A percentile compares a stretch with the other conserved stretches of the same genome.
These are phyloP conservation scores for Clarias laeviceps DNA, from an alignment of 2,797 vertebrate genomes.

Conservation along the genomic window DNA sequence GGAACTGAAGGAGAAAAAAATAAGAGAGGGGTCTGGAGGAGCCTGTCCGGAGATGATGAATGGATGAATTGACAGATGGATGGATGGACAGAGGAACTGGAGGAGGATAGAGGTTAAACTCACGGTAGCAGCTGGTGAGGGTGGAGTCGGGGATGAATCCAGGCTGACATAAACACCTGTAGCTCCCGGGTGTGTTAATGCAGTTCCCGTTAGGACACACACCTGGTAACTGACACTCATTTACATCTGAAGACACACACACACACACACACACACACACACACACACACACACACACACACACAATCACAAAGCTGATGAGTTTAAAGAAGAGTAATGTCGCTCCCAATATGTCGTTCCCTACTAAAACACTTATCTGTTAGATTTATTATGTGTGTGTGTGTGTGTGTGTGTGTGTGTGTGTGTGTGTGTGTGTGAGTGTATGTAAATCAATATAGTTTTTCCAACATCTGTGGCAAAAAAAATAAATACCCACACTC, in stretches of 20 bases:
- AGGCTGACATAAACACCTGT: constrained; percentile 88
- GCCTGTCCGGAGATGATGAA: neutral
- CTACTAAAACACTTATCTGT: constrained; percentile 33
- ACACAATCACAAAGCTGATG: constrained; percentile 11
- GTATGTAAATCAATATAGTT: neutral
- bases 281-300: constrained; percentile 26
- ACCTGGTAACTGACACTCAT: constrained; percentile 91
- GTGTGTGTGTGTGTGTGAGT: constrained; percentile 12
- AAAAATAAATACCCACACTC: neutral
- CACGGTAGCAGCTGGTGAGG: constrained; percentile 87
- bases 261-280: constrained; percentile 13
- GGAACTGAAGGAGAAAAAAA: neutral
- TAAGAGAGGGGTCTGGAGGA: neutral
- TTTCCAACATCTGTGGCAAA: constrained; percentile 20
- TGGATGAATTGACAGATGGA: neutral
- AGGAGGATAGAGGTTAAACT: constrained; percentile 67
- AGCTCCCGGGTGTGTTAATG: constrained; percentile 92
- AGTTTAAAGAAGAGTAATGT: constrained; percentile 27
- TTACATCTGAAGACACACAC: constrained; percentile 80
- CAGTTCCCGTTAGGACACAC: constrained; percentile 93
- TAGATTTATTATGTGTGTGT: constrained; percentile 37
- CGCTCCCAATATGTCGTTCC: constrained; percentile 29
- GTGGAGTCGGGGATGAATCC: constrained; percentile 87
- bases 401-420: neutral
- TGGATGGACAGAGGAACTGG: neutral